phyloP scores from a whole-genome alignment of 2,797 vertebrate genomes.

The Sciaenops ocellatus region DNA sequence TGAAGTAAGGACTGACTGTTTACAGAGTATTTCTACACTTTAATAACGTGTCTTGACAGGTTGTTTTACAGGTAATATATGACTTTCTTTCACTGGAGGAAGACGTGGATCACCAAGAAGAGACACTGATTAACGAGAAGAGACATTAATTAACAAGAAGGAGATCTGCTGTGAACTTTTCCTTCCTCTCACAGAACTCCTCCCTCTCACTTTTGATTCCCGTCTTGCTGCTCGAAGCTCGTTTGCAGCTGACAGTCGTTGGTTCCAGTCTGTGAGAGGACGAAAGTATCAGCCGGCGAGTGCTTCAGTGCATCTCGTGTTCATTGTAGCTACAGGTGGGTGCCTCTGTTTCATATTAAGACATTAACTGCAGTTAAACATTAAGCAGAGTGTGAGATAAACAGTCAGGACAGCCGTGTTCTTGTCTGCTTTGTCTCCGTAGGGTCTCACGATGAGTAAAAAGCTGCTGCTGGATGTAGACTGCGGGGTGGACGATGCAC shows the following conservation, averaged over 20 bases:
- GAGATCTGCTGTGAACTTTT: not conserved
- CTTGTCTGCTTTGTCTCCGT: not conserved
- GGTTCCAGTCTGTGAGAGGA: conserved; percentile 15
- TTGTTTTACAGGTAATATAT: too few relatives aligned
- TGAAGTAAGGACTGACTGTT: too few relatives aligned
- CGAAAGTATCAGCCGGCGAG: not conserved
- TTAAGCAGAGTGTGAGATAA: not conserved
- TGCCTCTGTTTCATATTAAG: not conserved
- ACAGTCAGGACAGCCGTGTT: not conserved
- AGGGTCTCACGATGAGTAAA: conserved; percentile 74
- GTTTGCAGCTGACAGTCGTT: not conserved
- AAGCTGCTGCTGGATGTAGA: conserved; percentile 83
- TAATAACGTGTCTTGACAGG: too few relatives aligned
- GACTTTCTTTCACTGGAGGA: not conserved
- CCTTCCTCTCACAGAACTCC: not conserved
- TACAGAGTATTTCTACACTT: too few relatives aligned
- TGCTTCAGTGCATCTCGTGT: not conserved
- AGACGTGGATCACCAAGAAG: too few relatives aligned
- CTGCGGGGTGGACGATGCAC: conserved; percentile 86
- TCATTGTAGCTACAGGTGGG: conserved; percentile 37
- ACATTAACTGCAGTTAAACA: not conserved
- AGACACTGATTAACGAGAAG: too few relatives aligned
- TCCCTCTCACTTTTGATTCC: not conserved
- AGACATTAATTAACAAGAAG: not conserved
- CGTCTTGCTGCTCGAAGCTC: conserved; percentile 43